These are phyloP conservation scores for Temnothorax ravouxi DNA, from an alignment of 2,888 invertebrate genomes.

Conservation along the genomic window DNA sequence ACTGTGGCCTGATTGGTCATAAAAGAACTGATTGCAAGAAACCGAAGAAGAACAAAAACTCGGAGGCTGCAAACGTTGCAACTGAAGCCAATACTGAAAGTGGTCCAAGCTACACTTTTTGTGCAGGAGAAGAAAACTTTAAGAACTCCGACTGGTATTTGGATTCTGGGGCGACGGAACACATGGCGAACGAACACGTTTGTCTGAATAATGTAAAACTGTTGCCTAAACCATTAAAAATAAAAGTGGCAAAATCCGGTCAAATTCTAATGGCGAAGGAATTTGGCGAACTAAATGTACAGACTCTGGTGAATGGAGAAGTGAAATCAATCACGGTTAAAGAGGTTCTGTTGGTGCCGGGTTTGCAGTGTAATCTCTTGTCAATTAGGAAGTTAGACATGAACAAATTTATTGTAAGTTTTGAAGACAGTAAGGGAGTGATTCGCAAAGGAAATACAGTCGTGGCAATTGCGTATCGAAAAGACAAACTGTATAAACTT, in stretches of 20 bases:
- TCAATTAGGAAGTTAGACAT: not conserved
- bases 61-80: not conserved
- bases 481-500: not conserved
- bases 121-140: constrained; percentile 2
- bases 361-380: not conserved
- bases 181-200: not conserved
- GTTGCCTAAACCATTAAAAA: not conserved
- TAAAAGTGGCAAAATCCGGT: not conserved
- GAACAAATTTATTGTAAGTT: not conserved
- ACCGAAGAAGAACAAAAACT: not conserved
- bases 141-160: not conserved
- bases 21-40: not conserved
- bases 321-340: not conserved
- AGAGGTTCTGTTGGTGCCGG: not conserved
- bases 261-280: not conserved
- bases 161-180: not conserved
- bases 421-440: not conserved
- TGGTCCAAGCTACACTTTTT: not conserved
- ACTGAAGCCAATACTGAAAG: not conserved
- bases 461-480: not conserved
- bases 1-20: not conserved
- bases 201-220: not conserved
- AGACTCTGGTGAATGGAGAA: not conserved
- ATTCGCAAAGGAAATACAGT: not conserved
- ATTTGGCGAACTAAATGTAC: not conserved